Conservation (phyloP, 2,113 vertebrate genomes). For the Eretmochelys imbricata region DNA sequence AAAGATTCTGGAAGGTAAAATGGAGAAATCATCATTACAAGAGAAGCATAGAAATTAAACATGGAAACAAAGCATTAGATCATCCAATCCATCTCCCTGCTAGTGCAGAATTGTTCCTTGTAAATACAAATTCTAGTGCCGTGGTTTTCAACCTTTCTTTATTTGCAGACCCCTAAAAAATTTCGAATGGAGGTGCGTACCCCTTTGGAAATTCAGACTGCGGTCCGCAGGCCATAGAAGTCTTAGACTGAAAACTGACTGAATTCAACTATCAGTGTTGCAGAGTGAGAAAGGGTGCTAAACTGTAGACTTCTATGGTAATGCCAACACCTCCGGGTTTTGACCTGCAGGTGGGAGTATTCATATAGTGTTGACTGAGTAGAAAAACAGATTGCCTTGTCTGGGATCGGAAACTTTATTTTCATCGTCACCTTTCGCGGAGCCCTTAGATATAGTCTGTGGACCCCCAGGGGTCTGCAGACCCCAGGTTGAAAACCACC, state of each 20-base stretch:
- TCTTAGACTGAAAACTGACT: background rate
- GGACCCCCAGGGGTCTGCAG: background rate
- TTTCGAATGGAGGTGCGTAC: background rate
- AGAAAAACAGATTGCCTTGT: too few species aligned
- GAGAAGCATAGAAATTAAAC: background rate
- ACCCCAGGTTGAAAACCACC: background rate
- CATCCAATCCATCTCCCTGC: background rate
- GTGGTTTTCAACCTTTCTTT: background rate
- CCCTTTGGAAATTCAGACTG: background rate
- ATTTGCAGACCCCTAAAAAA: background rate
- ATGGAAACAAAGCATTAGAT: background rate
- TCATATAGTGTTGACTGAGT: background rate
- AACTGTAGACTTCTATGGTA: background rate
- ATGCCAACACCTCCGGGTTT: background rate
- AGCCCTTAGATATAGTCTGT: background rate
- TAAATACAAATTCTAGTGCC: background rate
- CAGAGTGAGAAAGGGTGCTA: background rate
- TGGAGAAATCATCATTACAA: background rate
- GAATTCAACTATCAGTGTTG: background rate
- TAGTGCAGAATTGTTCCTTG: background rate
- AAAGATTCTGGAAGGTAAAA: background rate
- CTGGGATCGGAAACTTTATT: background rate
- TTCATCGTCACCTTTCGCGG: background rate
- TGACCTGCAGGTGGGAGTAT: background rate
- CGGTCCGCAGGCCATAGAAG: background rate